A percentile compares a stretch with the other conserved stretches of the same genome.
phyloP scores from a whole-genome alignment of 2,888 invertebrate species.

The Scaptomyza parva region DNA sequence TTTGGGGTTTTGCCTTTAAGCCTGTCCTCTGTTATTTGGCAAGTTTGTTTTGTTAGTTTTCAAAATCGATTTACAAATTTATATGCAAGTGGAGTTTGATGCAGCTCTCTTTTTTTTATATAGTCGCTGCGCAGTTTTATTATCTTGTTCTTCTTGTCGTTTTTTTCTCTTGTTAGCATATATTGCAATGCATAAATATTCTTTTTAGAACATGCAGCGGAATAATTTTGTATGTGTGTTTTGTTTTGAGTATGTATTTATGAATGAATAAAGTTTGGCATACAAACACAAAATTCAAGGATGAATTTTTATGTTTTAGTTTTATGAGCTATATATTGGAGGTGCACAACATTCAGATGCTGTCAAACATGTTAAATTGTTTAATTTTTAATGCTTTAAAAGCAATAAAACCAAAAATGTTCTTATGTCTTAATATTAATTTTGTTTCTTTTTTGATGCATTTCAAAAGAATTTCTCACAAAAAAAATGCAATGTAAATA shows the following conservation, averaged over 20 bases:
- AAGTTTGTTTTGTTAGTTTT: conserved; percentile 71
- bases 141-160: conserved; percentile 2
- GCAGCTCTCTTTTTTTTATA: conserved; percentile 15
- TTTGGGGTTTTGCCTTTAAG: conserved; percentile 31
- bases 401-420: no score
- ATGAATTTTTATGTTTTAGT: no score
- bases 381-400: not conserved
- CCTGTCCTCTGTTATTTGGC: conserved; percentile 43
- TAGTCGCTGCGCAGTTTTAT: conserved; percentile 14
- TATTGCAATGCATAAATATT: no score
- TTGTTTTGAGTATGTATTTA: conserved; percentile 6
- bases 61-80: conserved; percentile 70
- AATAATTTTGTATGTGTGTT: not conserved
- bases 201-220: conserved; percentile 7
- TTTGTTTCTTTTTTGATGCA: conserved; percentile 26
- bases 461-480: conserved; percentile 32
- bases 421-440: conserved; percentile 22
- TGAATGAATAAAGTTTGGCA: conserved; percentile 4
- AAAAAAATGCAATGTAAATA: conserved; percentile 40
- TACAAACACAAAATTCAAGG: no score
- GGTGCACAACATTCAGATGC: not conserved
- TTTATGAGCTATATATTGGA: not conserved
- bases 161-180: conserved; percentile 20
- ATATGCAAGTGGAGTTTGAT: conserved; percentile 43
- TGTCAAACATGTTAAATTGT: not conserved